Evolutionary conservation across 2,113 vertebrate genomes (phyloP).

Genomic region (Polyodon spathula): DNA sequence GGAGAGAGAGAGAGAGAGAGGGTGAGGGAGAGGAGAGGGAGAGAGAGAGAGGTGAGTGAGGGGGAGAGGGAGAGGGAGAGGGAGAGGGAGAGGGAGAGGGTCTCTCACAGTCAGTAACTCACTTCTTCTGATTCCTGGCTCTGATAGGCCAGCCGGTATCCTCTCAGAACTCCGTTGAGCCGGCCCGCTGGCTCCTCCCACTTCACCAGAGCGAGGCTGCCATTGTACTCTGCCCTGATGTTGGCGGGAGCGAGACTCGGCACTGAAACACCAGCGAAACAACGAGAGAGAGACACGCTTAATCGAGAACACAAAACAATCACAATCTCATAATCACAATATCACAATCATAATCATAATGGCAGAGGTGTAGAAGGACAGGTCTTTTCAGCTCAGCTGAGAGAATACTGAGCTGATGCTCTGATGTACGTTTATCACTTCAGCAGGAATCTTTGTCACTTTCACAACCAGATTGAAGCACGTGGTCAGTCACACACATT

Average conservation of each 20-base stretch:
- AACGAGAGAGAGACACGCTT: too few species aligned
- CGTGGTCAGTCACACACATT: too few species aligned
- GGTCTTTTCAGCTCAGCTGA: not conserved
- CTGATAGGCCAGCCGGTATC: slow-evolving; percentile 48
- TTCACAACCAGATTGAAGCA: too few species aligned
- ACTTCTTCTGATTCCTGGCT: slow-evolving; percentile 42
- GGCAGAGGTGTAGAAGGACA: not conserved
- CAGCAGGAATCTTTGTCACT: too few species aligned
- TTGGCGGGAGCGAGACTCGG: slow-evolving; percentile 43
- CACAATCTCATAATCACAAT: too few species aligned
- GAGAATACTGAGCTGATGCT: not conserved
- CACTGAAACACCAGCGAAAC: slow-evolving; percentile 28
- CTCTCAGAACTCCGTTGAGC: slow-evolving; percentile 40
- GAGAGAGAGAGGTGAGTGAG: not conserved
- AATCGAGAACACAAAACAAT: too few species aligned
- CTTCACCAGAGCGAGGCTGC: slow-evolving; percentile 36
- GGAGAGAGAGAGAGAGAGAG: not conserved
- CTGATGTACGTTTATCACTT: too few species aligned
- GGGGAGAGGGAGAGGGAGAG: not conserved
- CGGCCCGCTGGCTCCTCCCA: slow-evolving; percentile 38
- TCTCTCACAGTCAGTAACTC: slow-evolving; percentile 16
- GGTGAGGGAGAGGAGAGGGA: not conserved
- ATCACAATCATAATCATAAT: too few species aligned
- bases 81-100: not conserved
- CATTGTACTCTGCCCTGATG: slow-evolving; percentile 39